Base-by-base conservation (phyloP, 1,140 invertebrate species). In the Drosophila mayri region DNA sequence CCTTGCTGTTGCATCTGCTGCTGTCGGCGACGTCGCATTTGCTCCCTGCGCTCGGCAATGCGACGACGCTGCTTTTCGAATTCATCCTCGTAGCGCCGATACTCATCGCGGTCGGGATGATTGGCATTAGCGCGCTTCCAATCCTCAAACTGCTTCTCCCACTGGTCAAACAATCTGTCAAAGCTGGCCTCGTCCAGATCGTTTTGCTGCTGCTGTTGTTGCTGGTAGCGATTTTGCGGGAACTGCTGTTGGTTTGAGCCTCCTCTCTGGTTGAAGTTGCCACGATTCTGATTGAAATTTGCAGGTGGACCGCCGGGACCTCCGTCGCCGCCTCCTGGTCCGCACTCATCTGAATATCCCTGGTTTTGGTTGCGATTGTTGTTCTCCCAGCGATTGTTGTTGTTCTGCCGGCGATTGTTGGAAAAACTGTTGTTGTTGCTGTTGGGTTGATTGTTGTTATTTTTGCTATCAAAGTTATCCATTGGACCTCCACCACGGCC, bases 91-190 rank as follows among this genome's bases (percentile, higher is more conserved):
- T 97, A 97, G 71, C 97, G 95, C 67, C 94, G 94, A 86, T 97
- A 97, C 73, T 97, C 96, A 93, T 95, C 95, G 93, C 96, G 97
- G 87, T 97, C 96, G 16, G 97, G 97, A 94, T 98, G 97, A 92
- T 96, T 96, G 22, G 95, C 95, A 93, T 97, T 97, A 84, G 97
- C 96, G 66, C 95, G 94, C 91, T 96, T 97, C 97, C 97, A 98
- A 77, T 96, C 95, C 76, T 96, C 95, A 88, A 97, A 97, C 82
- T 97, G 95, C 72, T 96, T 94, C 92, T 98, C 97, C 97, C 97
- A 98, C 81, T 96, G 95, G 87, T 95, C 94, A 87, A 98, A 97
- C 83, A 97, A 95, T 60, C 95, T 95, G 86, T 97, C 96, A 93
- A 98, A 97, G 47, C 95, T 95, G 91, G 95, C 95, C 90, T 97